These are phyloP conservation scores for Boloria selene DNA, from an alignment of 2,888 invertebrate genomes.

Conservation along the genomic window DNA sequence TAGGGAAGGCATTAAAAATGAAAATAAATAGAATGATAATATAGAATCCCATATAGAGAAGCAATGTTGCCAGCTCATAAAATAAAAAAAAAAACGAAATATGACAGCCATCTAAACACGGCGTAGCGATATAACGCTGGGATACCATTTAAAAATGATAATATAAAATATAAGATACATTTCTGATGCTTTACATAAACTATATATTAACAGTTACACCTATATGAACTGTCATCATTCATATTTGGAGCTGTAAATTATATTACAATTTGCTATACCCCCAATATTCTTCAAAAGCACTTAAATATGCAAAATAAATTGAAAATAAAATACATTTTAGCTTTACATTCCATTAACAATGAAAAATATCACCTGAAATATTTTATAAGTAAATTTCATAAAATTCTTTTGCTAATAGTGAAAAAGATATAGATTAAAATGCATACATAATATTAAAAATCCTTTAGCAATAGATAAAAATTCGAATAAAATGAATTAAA, in stretches of 20 bases:
- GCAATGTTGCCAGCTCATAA: slow-evolving; percentile 31
- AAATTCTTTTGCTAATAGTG: no score
- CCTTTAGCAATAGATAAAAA: background rate
- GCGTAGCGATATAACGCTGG: slow-evolving; percentile 30
- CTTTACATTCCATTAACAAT: background rate
- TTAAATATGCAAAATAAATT: background rate
- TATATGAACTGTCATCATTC: slow-evolving; percentile 73
- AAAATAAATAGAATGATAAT: slow-evolving; percentile 60
- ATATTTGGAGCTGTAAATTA: slow-evolving; percentile 68
- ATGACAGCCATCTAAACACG: slow-evolving; percentile 37
- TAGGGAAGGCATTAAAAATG: slow-evolving; percentile 66
- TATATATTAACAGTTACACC: slow-evolving; percentile 77
- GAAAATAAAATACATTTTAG: background rate
- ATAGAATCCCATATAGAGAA: slow-evolving; percentile 47
- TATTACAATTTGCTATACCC: slow-evolving; percentile 58
- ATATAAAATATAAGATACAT: slow-evolving; percentile 78
- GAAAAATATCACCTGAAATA: background rate
- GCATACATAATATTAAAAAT: background rate
- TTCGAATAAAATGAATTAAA: background rate
- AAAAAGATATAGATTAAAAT: background rate
- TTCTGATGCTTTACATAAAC: slow-evolving; percentile 79
- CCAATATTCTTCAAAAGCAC: slow-evolving; percentile 31
- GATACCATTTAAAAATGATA: slow-evolving; percentile 60
- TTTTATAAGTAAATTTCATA: background rate
- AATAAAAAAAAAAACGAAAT: slow-evolving; percentile 16